Base-by-base conservation (phyloP, 1,140 invertebrate genomes). In the Samia ricini region DNA sequence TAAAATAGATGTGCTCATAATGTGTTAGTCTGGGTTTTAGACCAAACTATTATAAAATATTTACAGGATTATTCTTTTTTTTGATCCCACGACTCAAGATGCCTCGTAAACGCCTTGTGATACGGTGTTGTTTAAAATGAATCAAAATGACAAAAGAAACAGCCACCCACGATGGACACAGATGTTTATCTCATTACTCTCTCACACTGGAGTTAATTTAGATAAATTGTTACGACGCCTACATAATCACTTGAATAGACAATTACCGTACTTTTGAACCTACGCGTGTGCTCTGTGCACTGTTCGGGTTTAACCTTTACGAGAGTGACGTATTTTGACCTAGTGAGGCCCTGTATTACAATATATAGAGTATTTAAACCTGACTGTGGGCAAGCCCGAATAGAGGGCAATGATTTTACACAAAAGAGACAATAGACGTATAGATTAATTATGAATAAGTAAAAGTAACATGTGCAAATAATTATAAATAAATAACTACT, bases 161-260 rank as follows among this genome's bases (percentile, higher is more conserved):
- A 15, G 10, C 15, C 12, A 42, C 7, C n/a, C 50, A 23, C 7
- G 50, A 23, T 21, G 50, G 50, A 4, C 33, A 42, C 33, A 42
- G 33, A 42, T 42, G 33, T 42, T n/a, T 42, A 42, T 42, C 15
- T 42, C 26, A 1, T 5, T 8, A 29, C 26, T 29, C 12, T 15
- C n/a, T 42, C 58, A 10, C 50, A 56, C 48, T 29, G 49, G 49
- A 54, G 56, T 56, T 63, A 21, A 57, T 63, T 63, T 29, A 61
- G 60, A 49, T 54, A 63, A 63, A 56, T 61, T 56, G 52, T 42
- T 12, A 29, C 19, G 33, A 63, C 55, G 54, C 61, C 61, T 57
- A 57, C 61, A 18, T 63, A 50, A 24, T 55, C 5, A 23, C 18
- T 22, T 22, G 52, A 23, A 55, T 55, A 24, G 52, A 42, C 33